Evolutionary conservation across 53 echinoderm and acorn worm species (phyloP).

Genomic region (Zoroaster sp.): DNA sequence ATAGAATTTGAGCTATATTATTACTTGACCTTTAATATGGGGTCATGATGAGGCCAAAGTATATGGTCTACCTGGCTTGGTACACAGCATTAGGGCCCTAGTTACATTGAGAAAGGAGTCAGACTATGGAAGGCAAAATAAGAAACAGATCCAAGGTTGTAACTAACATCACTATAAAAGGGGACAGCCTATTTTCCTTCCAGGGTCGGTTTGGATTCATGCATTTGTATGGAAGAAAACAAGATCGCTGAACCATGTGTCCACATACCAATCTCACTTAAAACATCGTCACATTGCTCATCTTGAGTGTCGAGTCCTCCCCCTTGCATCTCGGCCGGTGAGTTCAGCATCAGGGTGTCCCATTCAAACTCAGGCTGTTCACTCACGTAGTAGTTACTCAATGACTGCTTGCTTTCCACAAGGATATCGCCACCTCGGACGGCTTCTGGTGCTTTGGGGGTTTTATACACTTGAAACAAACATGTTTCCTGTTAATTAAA

Average conservation of each 20-base stretch:
- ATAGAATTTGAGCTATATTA: too few relatives aligned
- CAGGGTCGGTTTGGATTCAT: too few relatives aligned
- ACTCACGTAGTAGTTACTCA: neutral
- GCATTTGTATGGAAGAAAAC: neutral
- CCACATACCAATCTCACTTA: conserved; percentile 4
- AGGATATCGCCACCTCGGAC: neutral
- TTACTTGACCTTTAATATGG: too few relatives aligned
- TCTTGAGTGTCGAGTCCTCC: neutral
- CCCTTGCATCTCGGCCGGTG: neutral
- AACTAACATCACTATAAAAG: too few relatives aligned
- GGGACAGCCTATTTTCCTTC: too few relatives aligned
- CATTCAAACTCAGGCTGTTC: neutral
- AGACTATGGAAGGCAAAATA: too few relatives aligned
- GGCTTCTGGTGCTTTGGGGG: neutral
- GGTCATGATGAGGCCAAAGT: too few relatives aligned
- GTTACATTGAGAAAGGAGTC: too few relatives aligned
- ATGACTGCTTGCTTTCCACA: neutral
- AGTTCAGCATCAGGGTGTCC: neutral
- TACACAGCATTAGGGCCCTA: too few relatives aligned
- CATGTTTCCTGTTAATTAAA: neutral
- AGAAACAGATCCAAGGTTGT: too few relatives aligned
- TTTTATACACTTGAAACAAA: neutral
- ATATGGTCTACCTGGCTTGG: too few relatives aligned
- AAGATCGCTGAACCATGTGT: neutral
- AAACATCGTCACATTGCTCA: neutral